Evolutionary conservation across 2,888 invertebrate genomes (phyloP), one percentile per base, ranked within the genome.

Genomic region (Limenitis camilla): DNA sequence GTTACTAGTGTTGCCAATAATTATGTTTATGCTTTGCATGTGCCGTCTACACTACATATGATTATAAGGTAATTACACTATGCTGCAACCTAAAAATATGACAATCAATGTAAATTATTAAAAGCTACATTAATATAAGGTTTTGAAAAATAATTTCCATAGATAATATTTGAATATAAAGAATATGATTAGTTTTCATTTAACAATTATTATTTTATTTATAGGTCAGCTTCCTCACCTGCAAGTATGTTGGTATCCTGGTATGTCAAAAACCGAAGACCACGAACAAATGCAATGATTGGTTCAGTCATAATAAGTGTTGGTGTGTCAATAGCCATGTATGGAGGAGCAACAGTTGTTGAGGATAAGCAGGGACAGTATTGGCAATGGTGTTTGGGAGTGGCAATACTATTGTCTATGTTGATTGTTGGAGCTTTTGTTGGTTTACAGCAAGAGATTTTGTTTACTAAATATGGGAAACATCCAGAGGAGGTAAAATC

Each of bases 11-110:
- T 84, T 58, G 79, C 82, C 28, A 87, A 85, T 72, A 87, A 87
- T 58, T 87, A 84, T 79, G 87, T 84, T 27, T 87, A 86, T 60
- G 71, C 76, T 61, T 75, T 87, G 74, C 83, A 87, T 81, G 86
- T 87, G 56, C 85, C 86, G 54, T 81, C 87, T 5, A 87, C 87
- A 1, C 69, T 87, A 45, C 87, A 87, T 67, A 87, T 86, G 85
- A 86, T 87, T 49, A 86, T 87, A 73, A 75, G 87, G 87, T 87
- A 76, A 61, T 41, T 56, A 42, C 54, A 31, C 1, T 41, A 32
- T n/a, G n/a, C 31, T 30, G 42, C 31, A 8, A 31, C 11, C 8
- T 11, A 41, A 7, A 8, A 29, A n/a, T 35, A n/a, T n/a, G 35
- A 9, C 9, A 35, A n/a, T 4, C 9, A 35, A 19, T 19, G 1